phyloP scores from a whole-genome alignment of 2,797 vertebrate genomes.

The Protosalanx chinensis region DNA sequence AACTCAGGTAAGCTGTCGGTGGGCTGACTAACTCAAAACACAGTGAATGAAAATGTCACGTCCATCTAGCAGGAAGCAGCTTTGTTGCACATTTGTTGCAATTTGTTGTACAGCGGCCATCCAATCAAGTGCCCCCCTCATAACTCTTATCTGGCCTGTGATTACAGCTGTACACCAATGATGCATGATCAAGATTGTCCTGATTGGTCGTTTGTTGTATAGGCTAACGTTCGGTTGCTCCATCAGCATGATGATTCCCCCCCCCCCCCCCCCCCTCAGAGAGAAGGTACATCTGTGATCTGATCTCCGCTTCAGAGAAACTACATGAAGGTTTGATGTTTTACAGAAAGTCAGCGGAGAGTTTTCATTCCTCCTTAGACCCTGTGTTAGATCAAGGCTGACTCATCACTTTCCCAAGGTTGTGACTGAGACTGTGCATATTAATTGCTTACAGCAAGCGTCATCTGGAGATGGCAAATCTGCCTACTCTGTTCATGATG shows the following conservation, averaged over 20 bases:
- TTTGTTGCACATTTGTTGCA: too few relatives aligned
- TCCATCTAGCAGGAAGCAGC: background rate
- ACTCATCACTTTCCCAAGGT: slow-evolving; percentile 70
- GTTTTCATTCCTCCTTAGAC: slow-evolving; percentile 35
- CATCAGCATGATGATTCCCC: slow-evolving; percentile 57
- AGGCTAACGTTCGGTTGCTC: slow-evolving; percentile 49
- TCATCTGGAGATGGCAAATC: slow-evolving; percentile 2
- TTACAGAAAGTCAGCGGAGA: slow-evolving; percentile 46
- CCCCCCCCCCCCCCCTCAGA: slow-evolving; percentile 26
- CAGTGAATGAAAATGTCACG: background rate
- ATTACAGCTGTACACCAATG: slow-evolving; percentile 32
- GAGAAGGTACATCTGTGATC: slow-evolving; percentile 14
- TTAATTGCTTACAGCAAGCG: slow-evolving; percentile 37
- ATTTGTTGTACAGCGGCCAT: background rate
- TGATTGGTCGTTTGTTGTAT: slow-evolving; percentile 45
- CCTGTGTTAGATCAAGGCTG: slow-evolving; percentile 50
- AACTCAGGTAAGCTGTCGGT: slow-evolving; percentile 71
- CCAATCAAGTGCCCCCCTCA: background rate
- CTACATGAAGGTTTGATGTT: slow-evolving; percentile 53
- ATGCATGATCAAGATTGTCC: slow-evolving; percentile 51
- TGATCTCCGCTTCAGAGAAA: slow-evolving; percentile 24
- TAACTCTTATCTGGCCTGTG: slow-evolving; percentile 47
- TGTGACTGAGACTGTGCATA: slow-evolving; percentile 41
- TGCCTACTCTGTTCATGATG: background rate
- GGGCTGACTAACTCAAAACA: background rate